Evolutionary conservation across 2,797 vertebrate genomes (phyloP), one percentile per base, ranked within the genome.

Genomic region (Muscicapa comitata): DNA sequence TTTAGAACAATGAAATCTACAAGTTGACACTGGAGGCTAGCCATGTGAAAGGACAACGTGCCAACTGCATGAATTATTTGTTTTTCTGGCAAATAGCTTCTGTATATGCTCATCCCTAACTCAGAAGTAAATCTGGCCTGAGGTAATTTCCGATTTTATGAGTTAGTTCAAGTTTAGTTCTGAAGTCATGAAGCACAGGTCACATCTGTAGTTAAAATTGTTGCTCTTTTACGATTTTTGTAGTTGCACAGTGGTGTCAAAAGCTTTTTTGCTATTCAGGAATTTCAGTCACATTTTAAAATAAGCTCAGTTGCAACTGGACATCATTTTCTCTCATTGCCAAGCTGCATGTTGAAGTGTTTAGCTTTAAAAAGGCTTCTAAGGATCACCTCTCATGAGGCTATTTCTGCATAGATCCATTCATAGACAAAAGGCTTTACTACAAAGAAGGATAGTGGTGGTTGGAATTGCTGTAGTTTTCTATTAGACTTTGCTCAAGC

Each of bases 1-100:
- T 96, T 93, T 90, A 79, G 81, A 94, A 88, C 51, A 86, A 48
- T 67, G 79, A 89, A 76, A 74, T 92, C 58, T 95, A 71, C 31
- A 74, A 83, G 87, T 92, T 97, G 88, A 78, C 93, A 18, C 38
- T 95, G 84, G 93, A 96, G 66, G 76, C 85, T 33, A 57, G 79
- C 86, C 88, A 91, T 67, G 86, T 92, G 50, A 89, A 86, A 94
- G 63, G 86, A 91, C 66, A 70, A 81, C 54, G 74, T 72, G 68
- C 88, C 92, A 96, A 47, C 80, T 96, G 67, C 71, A 54, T 37
- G 59, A 92, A 90, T 72, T 57, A 82, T 31, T 95, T 66, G 88
- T 37, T 71, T 96, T 96, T 93, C 83, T 91, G 87, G 79, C 85
- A 93, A 24, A 85, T 88, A 92, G 79, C 79, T 63, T 91, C 59